phyloP scores from a whole-genome alignment of 1,140 invertebrate genomes.

The Riptortus pedestris region DNA sequence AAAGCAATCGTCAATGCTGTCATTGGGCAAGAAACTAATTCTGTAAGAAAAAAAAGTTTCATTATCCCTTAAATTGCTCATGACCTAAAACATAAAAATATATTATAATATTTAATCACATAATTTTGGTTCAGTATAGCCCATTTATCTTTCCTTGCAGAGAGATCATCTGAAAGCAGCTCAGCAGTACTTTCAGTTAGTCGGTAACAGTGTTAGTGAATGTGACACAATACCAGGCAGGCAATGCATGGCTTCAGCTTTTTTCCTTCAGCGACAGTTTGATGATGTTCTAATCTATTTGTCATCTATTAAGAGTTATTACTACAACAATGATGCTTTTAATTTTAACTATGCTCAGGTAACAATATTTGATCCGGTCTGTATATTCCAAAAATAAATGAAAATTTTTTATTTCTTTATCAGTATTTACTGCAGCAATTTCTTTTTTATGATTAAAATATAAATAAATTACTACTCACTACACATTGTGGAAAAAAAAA shows the following conservation, averaged over 20 bases:
- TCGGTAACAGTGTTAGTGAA: conserved; percentile 90
- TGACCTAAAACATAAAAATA: too few relatives aligned
- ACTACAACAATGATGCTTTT: conserved; percentile 90
- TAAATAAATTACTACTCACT: too few relatives aligned
- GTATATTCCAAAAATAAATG: neutral
- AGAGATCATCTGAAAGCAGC: conserved; percentile 87
- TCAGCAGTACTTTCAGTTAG: conserved; percentile 91
- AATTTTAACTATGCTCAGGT: conserved; percentile 95
- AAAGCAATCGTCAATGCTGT: conserved; percentile 92
- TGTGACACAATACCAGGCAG: conserved; percentile 88
- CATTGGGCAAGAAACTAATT: conserved; percentile 81
- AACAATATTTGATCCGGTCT: neutral
- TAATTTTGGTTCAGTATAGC: too few relatives aligned
- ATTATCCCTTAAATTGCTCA: too few relatives aligned
- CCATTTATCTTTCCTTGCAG: too few relatives aligned
- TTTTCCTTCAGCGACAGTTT: conserved; percentile 88
- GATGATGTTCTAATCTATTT: conserved; percentile 93
- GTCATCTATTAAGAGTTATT: conserved; percentile 94
- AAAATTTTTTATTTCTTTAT: neutral
- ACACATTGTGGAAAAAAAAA: too few relatives aligned
- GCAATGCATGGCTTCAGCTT: conserved; percentile 95
- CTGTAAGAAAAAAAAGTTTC: conserved; percentile 49
- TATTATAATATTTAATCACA: too few relatives aligned
- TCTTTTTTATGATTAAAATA: conserved; percentile 13
- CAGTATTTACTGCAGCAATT: neutral